Percentiles rank a stretch among this genome's conserved stretches.
Conservation (phyloP, 30 jellyfish, hydroid and myxozoan genomes). For the Hydractinia echinata region DNA sequence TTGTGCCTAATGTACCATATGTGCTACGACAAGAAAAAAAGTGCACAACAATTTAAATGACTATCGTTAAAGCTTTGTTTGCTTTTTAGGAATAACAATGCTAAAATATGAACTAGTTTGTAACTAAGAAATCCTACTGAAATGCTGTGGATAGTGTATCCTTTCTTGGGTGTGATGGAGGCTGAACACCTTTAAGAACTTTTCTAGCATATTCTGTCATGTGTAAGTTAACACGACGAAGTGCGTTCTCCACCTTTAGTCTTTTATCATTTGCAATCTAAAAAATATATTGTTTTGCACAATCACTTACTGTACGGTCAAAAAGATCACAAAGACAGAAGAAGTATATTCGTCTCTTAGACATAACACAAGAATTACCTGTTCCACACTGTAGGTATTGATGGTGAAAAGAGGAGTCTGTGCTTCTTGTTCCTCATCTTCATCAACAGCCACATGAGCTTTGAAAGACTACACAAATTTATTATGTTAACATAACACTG, state of each 20-base stretch:
- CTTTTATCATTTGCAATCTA: slow-evolving; percentile 59
- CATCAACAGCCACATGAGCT: slow-evolving; percentile 63
- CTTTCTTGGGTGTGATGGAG: slow-evolving; percentile 81
- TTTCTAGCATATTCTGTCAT: slow-evolving; percentile 68
- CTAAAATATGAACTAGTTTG: too few relatives aligned
- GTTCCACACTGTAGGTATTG: slow-evolving; percentile 57
- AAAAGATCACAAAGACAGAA: not conserved
- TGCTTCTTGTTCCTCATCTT: slow-evolving; percentile 68
- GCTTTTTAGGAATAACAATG: too few relatives aligned
- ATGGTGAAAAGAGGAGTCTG: slow-evolving; percentile 66
- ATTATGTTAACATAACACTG: too few relatives aligned
- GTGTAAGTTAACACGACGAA: slow-evolving; percentile 71
- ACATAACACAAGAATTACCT: slow-evolving; percentile 32
- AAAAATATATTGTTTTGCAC: not conserved
- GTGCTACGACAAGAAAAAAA: too few relatives aligned
- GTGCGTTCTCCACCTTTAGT: slow-evolving; percentile 59
- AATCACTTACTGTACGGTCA: not conserved
- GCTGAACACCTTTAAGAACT: slow-evolving; percentile 52
- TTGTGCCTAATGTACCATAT: too few relatives aligned
- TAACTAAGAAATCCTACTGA: slow-evolving; percentile 16
- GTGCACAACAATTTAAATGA: too few relatives aligned
- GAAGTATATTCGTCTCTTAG: not conserved
- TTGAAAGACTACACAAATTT: slow-evolving; percentile 50
- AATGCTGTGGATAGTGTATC: slow-evolving; percentile 59
- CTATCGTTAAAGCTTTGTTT: too few relatives aligned